Evolutionary conservation across 2,888 invertebrate genomes (phyloP).

Genomic region (Coenonympha glycerion): DNA sequence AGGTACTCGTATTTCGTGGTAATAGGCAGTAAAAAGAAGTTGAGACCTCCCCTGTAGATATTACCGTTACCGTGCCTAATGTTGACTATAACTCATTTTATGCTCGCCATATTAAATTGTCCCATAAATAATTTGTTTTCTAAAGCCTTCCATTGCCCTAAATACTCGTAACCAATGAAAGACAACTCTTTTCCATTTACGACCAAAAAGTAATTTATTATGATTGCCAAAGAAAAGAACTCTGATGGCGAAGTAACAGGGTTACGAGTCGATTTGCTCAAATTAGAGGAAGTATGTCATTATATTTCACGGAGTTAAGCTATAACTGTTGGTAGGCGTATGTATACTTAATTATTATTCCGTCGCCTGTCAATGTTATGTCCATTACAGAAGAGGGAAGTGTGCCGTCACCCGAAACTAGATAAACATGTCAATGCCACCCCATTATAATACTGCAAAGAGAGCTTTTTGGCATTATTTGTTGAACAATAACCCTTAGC

Average conservation of each 20-base stretch:
- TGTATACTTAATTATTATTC: neutral
- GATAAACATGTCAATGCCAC: slow-evolving; percentile 3
- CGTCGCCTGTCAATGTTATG: slow-evolving; percentile 7
- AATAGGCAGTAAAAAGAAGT: no score
- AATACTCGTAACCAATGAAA: neutral
- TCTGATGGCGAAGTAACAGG: neutral
- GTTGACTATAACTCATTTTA: no score
- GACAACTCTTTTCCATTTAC: neutral
- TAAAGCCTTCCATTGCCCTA: neutral
- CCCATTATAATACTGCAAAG: neutral
- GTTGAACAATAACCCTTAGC: no score
- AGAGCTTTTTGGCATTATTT: neutral
- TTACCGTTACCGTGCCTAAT: no score
- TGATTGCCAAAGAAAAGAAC: neutral
- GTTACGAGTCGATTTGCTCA: neutral
- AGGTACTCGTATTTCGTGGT: no score
- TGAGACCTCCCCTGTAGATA: no score
- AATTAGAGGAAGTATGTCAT: neutral
- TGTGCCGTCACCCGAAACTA: slow-evolving; percentile 1
- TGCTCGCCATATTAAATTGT: no score
- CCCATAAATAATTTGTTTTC: no score
- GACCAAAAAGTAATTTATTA: neutral
- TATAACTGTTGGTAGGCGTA: neutral
- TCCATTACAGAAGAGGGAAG: slow-evolving; percentile 7
- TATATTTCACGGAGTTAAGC: neutral